phyloP scores from a whole-genome alignment of 2,888 invertebrate genomes.

The Aspidapion aeneum region DNA sequence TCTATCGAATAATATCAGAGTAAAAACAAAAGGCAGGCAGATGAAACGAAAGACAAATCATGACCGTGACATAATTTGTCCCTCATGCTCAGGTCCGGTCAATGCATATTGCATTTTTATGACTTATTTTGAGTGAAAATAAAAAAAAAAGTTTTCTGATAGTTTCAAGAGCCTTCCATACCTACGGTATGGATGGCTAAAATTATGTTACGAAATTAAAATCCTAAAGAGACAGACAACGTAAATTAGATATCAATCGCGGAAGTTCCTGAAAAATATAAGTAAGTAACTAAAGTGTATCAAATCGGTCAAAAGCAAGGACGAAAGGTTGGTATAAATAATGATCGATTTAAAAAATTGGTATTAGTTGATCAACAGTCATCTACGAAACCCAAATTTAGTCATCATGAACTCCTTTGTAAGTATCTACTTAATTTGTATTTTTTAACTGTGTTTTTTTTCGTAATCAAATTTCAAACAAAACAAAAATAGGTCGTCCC shows the following conservation, averaged over 20 bases:
- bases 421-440: not conserved
- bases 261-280: not conserved
- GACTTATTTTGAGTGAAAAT: too few relatives aligned
- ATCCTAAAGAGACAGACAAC: not conserved
- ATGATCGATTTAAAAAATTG: not conserved
- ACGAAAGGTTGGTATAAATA: not conserved
- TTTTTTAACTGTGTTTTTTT: constrained; percentile 4
- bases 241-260: not conserved
- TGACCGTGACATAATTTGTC: too few relatives aligned
- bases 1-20: too few relatives aligned
- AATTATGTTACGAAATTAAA: not conserved
- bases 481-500: too few relatives aligned
- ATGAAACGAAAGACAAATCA: too few relatives aligned
- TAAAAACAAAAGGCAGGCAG: too few relatives aligned
- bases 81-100: too few relatives aligned
- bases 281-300: not conserved
- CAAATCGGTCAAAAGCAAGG: not conserved
- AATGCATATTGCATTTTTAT: too few relatives aligned
- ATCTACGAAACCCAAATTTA: not conserved
- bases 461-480: not conserved
- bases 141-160: too few relatives aligned
- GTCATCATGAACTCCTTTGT: not conserved
- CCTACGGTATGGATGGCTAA: too few relatives aligned
- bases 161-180: too few relatives aligned
- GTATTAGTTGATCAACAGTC: not conserved